These are phyloP conservation scores for Lordiphosa collinella DNA, from an alignment of 1,140 invertebrate species.

Conservation along the genomic window DNA sequence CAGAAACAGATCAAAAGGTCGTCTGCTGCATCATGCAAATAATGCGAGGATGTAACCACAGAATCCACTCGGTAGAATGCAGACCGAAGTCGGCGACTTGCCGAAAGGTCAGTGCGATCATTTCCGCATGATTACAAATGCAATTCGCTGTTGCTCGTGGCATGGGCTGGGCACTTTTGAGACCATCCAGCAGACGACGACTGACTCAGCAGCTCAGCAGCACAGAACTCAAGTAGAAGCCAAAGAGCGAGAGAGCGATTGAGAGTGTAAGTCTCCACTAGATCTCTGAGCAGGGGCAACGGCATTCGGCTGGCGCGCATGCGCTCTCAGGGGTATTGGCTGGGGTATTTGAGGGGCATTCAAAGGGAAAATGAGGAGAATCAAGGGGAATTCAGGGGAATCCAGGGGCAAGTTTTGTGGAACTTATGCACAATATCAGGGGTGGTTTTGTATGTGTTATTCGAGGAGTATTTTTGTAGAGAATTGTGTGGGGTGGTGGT, in stretches of 20 bases:
- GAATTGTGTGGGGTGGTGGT: slow-evolving; percentile 28
- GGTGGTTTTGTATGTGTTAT: not conserved
- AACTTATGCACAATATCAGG: slow-evolving; percentile 11
- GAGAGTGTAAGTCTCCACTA: slow-evolving; percentile 38
- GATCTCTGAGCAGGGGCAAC: slow-evolving; percentile 18
- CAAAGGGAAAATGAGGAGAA: slow-evolving; percentile 20
- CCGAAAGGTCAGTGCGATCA: slow-evolving; percentile 74
- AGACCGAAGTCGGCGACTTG: slow-evolving; percentile 30
- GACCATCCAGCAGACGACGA: slow-evolving; percentile 9
- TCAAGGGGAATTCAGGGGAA: slow-evolving; percentile 24
- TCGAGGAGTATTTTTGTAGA: not conserved
- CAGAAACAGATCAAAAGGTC: slow-evolving; percentile 68
- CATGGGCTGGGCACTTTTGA: slow-evolving; percentile 15
- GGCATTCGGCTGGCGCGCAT: slow-evolving; percentile 17
- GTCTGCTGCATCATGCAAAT: slow-evolving; percentile 46
- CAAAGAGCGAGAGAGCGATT: not conserved
- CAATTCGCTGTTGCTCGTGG: slow-evolving; percentile 44
- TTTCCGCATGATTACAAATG: slow-evolving; percentile 77
- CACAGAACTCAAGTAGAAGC: not conserved
- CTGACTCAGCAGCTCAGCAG: not conserved
- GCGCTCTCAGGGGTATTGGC: slow-evolving; percentile 35
- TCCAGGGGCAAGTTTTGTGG: slow-evolving; percentile 8
- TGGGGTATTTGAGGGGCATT: slow-evolving; percentile 33
- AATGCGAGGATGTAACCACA: slow-evolving; percentile 29
- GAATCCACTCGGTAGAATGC: not conserved